Conservation (phyloP, 1,140 invertebrate genomes). For the Psix sp. region DNA sequence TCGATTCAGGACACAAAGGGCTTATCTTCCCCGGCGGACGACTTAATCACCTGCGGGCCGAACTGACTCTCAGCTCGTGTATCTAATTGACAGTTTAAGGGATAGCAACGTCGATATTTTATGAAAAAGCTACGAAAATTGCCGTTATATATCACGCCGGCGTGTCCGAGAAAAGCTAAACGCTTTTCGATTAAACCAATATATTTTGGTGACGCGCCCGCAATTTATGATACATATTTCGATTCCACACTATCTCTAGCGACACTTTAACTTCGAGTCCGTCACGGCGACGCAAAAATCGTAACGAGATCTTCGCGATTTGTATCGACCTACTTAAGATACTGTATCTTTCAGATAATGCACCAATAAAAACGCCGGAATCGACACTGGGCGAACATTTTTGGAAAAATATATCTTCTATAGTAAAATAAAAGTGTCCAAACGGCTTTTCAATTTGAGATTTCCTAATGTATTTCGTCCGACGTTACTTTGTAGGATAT, state of each 20-base stretch:
- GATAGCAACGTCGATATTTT: slow-evolving; percentile 53
- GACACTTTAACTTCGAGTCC: not conserved
- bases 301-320: not conserved
- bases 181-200: slow-evolving; percentile 54
- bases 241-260: slow-evolving; percentile 5
- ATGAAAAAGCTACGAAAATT: slow-evolving; percentile 59
- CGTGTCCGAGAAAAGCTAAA: slow-evolving; percentile 45
- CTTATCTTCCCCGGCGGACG: slow-evolving; percentile 60
- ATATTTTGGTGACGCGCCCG: slow-evolving; percentile 33
- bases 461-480: too few species aligned
- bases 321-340: too few species aligned
- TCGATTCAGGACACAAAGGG: slow-evolving; percentile 60
- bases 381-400: too few species aligned
- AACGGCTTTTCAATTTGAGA: too few species aligned
- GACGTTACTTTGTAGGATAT: too few species aligned
- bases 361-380: too few species aligned
- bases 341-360: too few species aligned
- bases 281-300: not conserved
- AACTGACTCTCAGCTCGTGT: slow-evolving; percentile 54
- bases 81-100: slow-evolving; percentile 62
- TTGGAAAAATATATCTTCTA: too few species aligned
- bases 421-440: too few species aligned
- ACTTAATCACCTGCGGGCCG: slow-evolving; percentile 60
- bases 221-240: slow-evolving; percentile 40
- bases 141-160: slow-evolving; percentile 42